A percentile compares a stretch with the other conserved stretches of the same genome.
Evolutionary conservation across 2,888 invertebrate genomes (phyloP).

Genomic region (Amiota minor): DNA sequence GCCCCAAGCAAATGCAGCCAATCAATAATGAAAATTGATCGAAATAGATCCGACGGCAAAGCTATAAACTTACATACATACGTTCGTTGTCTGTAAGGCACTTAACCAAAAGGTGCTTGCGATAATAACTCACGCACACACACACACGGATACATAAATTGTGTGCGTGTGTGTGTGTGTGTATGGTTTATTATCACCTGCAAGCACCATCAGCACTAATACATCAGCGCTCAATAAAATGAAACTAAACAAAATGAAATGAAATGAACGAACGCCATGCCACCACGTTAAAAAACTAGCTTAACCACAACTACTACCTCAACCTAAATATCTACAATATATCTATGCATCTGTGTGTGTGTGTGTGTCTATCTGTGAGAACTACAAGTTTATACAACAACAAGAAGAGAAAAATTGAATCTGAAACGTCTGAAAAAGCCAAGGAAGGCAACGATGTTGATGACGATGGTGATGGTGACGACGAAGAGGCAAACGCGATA

Average conservation of each 20-base stretch:
- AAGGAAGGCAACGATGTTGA: slow-evolving; percentile 22
- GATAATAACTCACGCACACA: not conserved
- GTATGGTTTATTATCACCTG: slow-evolving; percentile 23
- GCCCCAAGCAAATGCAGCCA: slow-evolving; percentile 17
- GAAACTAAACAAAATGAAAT: slow-evolving; percentile 1
- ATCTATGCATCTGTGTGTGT: slow-evolving; percentile 26
- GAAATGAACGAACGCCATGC: slow-evolving; percentile 12
- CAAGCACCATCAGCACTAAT: not conserved
- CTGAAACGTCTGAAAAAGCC: not conserved
- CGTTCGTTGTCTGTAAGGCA: slow-evolving; percentile 7
- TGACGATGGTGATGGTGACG: slow-evolving; percentile 1
- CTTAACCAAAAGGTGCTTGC: slow-evolving; percentile 21
- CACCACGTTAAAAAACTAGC: slow-evolving; percentile 33
- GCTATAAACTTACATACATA: not conserved
- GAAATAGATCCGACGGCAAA: slow-evolving; percentile 31
- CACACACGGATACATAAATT: not conserved
- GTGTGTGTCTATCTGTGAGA: slow-evolving; percentile 14
- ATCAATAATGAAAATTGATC: slow-evolving; percentile 35
- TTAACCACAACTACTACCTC: slow-evolving; percentile 7
- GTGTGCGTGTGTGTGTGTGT: slow-evolving; percentile 13
- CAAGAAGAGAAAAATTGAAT: slow-evolving; percentile 9
- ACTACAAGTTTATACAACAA: slow-evolving; percentile 12
- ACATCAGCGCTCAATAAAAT: not conserved
- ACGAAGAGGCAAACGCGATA: slow-evolving; percentile 44
- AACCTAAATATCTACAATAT: not conserved